phyloP scores from a whole-genome alignment of 2,888 invertebrate genomes.

The Portevinia maculata region DNA sequence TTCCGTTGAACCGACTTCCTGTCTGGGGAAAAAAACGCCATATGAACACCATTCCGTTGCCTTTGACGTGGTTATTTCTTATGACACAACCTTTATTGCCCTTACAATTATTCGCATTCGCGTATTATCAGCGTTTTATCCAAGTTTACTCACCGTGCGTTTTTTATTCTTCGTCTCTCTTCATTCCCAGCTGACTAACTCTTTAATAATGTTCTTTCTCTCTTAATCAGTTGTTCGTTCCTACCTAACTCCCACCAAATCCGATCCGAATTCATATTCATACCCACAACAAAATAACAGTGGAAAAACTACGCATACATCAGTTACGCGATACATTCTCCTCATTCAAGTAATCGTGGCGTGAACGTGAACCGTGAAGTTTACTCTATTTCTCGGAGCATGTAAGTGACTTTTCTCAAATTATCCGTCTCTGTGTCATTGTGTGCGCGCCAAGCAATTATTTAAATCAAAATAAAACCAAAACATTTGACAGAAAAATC shows the following conservation, averaged over 20 bases:
- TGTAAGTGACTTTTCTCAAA: neutral
- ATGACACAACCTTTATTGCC: too few species aligned
- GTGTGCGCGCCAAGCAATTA: neutral
- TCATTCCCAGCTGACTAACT: neutral
- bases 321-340: conserved; percentile 41
- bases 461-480: conserved; percentile 4
- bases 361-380: conserved; percentile 15
- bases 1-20: too few species aligned
- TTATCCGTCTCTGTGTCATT: neutral
- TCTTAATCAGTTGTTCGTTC: neutral
- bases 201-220: conserved; percentile 17
- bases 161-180: conserved; percentile 17
- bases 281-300: conserved; percentile 20
- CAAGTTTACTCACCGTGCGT: conserved; percentile 27
- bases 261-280: conserved; percentile 5
- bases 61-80: too few species aligned
- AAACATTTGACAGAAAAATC: conserved; percentile 1
- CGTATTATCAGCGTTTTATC: conserved; percentile 4
- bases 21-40: too few species aligned
- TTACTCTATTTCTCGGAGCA: conserved; percentile 4
- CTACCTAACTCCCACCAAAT: conserved; percentile 2
- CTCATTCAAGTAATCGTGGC: conserved; percentile 27
- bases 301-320: conserved; percentile 38
- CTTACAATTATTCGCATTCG: neutral
- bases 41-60: too few species aligned